Percentiles rank a stretch among this genome's conserved stretches.
phyloP scores from a whole-genome alignment of 2,113 vertebrate species.

The Corythaixoides concolor region DNA sequence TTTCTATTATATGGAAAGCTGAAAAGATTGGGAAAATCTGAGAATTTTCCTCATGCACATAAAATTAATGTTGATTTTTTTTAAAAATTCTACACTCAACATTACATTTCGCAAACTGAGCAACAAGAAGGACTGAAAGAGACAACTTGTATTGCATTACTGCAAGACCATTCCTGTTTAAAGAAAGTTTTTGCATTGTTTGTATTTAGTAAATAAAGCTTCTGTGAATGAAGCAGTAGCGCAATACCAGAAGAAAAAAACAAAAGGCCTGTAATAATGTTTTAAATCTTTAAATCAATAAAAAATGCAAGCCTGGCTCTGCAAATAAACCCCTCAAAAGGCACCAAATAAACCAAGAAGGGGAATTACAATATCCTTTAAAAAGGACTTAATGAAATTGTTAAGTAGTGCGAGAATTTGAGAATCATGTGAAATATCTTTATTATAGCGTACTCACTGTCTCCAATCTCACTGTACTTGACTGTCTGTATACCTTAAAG shows the following conservation, averaged over 20 bases:
- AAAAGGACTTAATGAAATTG: conserved; percentile 33
- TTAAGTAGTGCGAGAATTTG: conserved; percentile 40
- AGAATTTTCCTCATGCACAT: background rate
- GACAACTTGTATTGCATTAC: conserved; percentile 7
- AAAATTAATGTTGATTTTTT: background rate
- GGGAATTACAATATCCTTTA: conserved; percentile 40
- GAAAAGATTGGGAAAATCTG: background rate
- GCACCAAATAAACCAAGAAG: conserved; percentile 53
- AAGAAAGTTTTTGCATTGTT: conserved; percentile 53
- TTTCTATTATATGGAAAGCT: background rate
- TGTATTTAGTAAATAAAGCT: conserved; percentile 49
- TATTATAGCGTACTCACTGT: background rate
- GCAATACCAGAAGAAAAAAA: background rate
- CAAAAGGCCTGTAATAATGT: conserved; percentile 9
- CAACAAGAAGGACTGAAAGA: conserved; percentile 57
- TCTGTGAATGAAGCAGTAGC: conserved; percentile 45
- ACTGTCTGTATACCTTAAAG: conserved; percentile 27
- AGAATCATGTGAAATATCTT: conserved; percentile 4
- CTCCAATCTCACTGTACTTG: background rate
- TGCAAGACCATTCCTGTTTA: conserved; percentile 29
- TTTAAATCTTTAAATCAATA: conserved; percentile 56
- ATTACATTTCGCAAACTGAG: conserved; percentile 20
- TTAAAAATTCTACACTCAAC: conserved; percentile 41
- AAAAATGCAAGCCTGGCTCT: conserved; percentile 63
- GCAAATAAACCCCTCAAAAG: conserved; percentile 58